Conservation (phyloP, 2,797 vertebrate genomes). For the Lagorchestes hirsutus region DNA sequence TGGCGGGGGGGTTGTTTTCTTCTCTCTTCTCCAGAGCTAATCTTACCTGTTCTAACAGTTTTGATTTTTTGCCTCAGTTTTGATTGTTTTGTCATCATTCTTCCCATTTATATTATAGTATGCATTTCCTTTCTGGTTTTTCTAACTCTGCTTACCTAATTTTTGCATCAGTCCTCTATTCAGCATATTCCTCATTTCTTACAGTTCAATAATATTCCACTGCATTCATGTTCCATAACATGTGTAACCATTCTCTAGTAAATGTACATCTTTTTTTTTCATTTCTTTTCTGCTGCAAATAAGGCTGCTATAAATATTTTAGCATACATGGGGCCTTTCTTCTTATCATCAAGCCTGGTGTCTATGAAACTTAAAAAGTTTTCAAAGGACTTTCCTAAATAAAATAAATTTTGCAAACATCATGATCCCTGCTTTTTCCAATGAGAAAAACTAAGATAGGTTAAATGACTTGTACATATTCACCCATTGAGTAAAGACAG, state of each 20-base stretch:
- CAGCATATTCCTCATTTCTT: background rate
- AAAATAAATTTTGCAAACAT: background rate
- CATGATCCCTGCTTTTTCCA: background rate
- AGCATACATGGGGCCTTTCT: background rate
- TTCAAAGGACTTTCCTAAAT: background rate
- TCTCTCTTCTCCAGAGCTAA: background rate
- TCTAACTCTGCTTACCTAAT: background rate
- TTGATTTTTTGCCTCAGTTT: background rate
- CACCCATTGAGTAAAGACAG: background rate
- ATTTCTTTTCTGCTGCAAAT: background rate
- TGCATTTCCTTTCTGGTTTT: background rate
- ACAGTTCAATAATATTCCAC: background rate
- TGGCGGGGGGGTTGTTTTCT: background rate
- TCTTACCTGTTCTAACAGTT: background rate
- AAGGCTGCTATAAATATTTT: background rate
- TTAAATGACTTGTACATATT: background rate
- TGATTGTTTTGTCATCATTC: background rate
- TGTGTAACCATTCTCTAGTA: background rate
- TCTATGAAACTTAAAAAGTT: background rate
- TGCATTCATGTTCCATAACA: background rate
- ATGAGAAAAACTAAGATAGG: background rate
- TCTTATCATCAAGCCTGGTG: background rate
- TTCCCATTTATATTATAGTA: background rate
- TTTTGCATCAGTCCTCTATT: background rate
- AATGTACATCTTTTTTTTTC: background rate